Conservation (phyloP, 1,140 invertebrate genomes). For the silkworm (Bombyx mori) region ASM3026992v2 NC_085131.1:6881001-6881500, state of each 20-base stretch:
- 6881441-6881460: background rate
- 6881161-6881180: constrained; percentile 66
- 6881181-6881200: constrained; percentile 59
- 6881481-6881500: constrained; percentile 52
- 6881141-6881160: constrained; percentile 62
- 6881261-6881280: constrained; percentile 21
- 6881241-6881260: constrained; percentile 56
- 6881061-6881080: constrained; percentile 69
- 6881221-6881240: constrained; percentile 49
- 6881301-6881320: too few relatives aligned
- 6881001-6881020: background rate
- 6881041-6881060: constrained; percentile 37
- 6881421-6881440: background rate
- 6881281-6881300: too few relatives aligned
- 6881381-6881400: too few relatives aligned
- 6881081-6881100: constrained; percentile 61
- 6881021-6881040: constrained; percentile 33
- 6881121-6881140: constrained; percentile 63
- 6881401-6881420: too few relatives aligned
- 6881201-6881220: constrained; percentile 68
- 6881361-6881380: too few relatives aligned
- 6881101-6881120: constrained; percentile 61
- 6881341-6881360: too few relatives aligned
- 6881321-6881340: too few relatives aligned
- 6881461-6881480: constrained; percentile 28